Conservation (phyloP, 1,140 invertebrate genomes). For the Drosophila nasuta region DNA sequence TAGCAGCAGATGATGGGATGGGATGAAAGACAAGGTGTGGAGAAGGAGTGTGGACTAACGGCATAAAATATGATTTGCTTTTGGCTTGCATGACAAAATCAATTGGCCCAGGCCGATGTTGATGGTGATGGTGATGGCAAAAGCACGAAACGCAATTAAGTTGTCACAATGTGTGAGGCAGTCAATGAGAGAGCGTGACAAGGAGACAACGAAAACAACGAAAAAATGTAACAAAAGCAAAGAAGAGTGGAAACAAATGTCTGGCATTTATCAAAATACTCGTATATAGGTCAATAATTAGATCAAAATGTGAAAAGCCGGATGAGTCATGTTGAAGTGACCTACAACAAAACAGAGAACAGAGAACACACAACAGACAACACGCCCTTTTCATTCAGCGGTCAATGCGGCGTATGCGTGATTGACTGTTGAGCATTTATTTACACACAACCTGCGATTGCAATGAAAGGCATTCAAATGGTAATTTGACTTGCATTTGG, state of each 20-base stretch:
- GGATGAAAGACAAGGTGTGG: neutral
- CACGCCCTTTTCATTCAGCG: neutral
- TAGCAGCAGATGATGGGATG: neutral
- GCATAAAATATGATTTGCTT: slow-evolving; percentile 48
- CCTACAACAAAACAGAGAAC: neutral
- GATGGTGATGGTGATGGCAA: slow-evolving; percentile 19
- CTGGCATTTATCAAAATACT: slow-evolving; percentile 21
- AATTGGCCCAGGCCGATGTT: slow-evolving; percentile 45
- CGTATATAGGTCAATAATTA: slow-evolving; percentile 41
- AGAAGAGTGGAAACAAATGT: slow-evolving; percentile 11
- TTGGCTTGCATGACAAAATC: slow-evolving; percentile 57
- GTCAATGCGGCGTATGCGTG: slow-evolving; percentile 24
- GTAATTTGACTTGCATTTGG: slow-evolving; percentile 14
- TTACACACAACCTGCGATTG: neutral
- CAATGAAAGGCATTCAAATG: slow-evolving; percentile 23
- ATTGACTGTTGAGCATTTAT: slow-evolving; percentile 12
- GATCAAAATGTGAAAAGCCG: slow-evolving; percentile 2
- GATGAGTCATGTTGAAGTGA: slow-evolving; percentile 24
- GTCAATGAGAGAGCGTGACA: slow-evolving; percentile 3
- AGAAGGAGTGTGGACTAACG: slow-evolving; percentile 8
- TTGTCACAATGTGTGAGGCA: slow-evolving; percentile 36
- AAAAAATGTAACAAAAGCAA: neutral
- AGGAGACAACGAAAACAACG: neutral
- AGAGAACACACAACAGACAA: neutral
- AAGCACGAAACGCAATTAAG: slow-evolving; percentile 50